These are phyloP conservation scores for Myrmecobius fasciatus DNA, from an alignment of 2,113 vertebrate species.

Conservation along the genomic window DNA sequence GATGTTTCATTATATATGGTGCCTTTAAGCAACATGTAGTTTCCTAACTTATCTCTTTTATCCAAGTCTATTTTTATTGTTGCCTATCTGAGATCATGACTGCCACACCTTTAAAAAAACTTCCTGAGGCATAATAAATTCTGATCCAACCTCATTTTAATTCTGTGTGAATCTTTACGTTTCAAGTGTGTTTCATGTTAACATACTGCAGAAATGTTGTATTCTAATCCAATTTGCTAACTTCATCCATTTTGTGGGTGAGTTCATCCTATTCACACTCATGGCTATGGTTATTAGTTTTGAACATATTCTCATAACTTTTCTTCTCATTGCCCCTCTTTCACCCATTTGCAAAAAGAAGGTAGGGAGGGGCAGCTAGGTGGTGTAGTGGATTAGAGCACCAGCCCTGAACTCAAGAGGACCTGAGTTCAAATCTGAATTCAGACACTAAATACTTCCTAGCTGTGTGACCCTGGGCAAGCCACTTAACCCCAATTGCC, in stretches of 20 bases:
- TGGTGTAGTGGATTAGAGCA: too few species aligned
- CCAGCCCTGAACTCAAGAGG: too few species aligned
- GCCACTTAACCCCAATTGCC: too few species aligned
- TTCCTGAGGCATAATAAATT: not conserved
- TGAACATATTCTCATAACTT: not conserved
- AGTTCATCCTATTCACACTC: not conserved
- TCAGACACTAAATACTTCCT: too few species aligned
- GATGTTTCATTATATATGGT: not conserved
- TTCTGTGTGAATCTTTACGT: not conserved
- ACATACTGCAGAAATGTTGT: not conserved
- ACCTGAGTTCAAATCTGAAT: too few species aligned
- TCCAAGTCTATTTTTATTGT: not conserved
- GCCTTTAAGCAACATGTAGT: not conserved
- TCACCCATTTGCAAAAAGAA: not conserved
- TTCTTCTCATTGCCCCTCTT: not conserved
- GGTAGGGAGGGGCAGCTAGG: too few species aligned
- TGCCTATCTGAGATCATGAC: constrained; percentile 1
- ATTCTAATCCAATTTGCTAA: not conserved
- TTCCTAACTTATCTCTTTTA: not conserved
- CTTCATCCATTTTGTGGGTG: not conserved
- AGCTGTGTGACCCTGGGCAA: too few species aligned
- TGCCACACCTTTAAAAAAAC: not conserved
- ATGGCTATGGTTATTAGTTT: not conserved
- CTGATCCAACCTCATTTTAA: not conserved
- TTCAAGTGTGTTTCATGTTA: not conserved